A percentile compares a stretch with the other conserved stretches of the same genome.
These are phyloP conservation scores for Nephotettix cincticeps DNA, from an alignment of 1,140 invertebrate genomes.

Conservation along the genomic window DNA sequence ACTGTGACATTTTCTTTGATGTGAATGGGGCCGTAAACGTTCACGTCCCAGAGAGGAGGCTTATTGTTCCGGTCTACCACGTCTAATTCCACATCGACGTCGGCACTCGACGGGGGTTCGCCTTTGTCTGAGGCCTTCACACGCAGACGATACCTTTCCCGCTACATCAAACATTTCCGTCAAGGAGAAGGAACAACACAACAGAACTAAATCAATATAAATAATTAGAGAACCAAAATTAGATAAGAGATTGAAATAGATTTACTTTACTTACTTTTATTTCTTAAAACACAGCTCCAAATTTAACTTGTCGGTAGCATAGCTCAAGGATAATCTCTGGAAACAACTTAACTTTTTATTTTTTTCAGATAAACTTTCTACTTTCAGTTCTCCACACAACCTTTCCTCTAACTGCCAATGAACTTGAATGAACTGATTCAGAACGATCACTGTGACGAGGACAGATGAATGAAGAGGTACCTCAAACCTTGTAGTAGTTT, in stretches of 20 bases:
- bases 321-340: conserved; percentile 27
- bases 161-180: conserved; percentile 61
- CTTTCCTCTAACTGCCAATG: too few relatives aligned
- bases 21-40: conserved; percentile 91
- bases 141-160: conserved; percentile 91
- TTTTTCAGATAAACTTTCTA: too few relatives aligned
- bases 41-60: conserved; percentile 91
- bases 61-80: conserved; percentile 98
- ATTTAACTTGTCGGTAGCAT: conserved; percentile 20
- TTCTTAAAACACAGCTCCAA: background rate
- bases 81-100: conserved; percentile 95
- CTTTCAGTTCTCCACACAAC: too few relatives aligned
- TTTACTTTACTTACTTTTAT: conserved; percentile 7
- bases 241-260: background rate
- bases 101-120: conserved; percentile 80
- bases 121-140: conserved; percentile 92
- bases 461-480: too few relatives aligned
- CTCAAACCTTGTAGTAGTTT: too few relatives aligned
- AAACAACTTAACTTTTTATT: too few relatives aligned
- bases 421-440: too few relatives aligned
- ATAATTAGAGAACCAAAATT: background rate
- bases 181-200: conserved; percentile 34
- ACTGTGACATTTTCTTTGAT: conserved; percentile 98
- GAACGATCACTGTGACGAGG: too few relatives aligned
- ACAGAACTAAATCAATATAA: conserved; percentile 36